Conservation (phyloP, 2,113 vertebrate species). For the Calcarius ornatus region DNA sequence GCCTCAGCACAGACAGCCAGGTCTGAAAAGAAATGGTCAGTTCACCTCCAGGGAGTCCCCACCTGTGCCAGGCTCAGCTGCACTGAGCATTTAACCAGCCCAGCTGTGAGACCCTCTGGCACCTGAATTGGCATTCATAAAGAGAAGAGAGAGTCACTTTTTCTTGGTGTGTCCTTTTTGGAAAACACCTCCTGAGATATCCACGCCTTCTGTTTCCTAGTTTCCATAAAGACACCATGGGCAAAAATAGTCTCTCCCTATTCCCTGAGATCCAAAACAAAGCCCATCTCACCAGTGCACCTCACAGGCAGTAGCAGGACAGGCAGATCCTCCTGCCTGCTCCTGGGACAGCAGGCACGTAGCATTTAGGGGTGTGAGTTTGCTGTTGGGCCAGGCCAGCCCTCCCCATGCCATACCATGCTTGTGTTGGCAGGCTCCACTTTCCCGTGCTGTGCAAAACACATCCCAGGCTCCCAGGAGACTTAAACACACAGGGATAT, state of each 20-base stretch:
- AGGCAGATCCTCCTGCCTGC: not conserved
- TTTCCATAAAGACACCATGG: not conserved
- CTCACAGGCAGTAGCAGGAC: not conserved
- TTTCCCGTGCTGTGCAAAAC: not conserved
- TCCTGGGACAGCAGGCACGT: accelerated
- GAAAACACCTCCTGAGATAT: not conserved
- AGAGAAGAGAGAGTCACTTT: not conserved
- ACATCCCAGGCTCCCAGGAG: not conserved
- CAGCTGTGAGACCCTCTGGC: not conserved
- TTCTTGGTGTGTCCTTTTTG: not conserved
- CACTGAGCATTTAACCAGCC: not conserved
- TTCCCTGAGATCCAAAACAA: not conserved
- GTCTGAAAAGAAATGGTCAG: not conserved
- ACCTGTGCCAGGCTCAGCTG: not conserved
- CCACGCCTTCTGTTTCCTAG: not conserved
- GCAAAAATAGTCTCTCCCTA: not conserved
- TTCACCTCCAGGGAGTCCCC: not conserved
- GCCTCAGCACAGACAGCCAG: not conserved
- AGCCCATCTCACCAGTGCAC: not conserved
- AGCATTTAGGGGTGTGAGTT: not conserved
- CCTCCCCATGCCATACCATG: not conserved
- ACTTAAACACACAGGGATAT: not conserved
- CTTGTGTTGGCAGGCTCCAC: not conserved
- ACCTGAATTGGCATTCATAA: not conserved
- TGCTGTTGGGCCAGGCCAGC: not conserved